These are phyloP conservation scores for Bombylius discolor DNA, from an alignment of 2,888 invertebrate species.

Conservation along the genomic window DNA sequence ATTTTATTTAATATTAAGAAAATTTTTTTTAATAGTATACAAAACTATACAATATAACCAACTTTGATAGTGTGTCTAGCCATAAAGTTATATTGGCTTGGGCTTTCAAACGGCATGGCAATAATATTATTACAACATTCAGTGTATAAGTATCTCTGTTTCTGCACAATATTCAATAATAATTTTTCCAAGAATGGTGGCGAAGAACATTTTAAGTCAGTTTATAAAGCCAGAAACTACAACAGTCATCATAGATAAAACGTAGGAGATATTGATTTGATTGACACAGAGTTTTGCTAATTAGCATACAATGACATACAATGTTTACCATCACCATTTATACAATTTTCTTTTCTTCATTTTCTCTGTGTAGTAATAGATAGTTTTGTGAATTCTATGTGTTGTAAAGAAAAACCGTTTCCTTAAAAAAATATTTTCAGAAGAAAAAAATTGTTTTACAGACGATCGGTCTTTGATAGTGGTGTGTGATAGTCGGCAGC, in stretches of 20 bases:
- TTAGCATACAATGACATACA: conserved; percentile 13
- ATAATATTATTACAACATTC: neutral
- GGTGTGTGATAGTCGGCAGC: too few species aligned
- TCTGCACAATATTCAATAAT: neutral
- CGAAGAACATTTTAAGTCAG: neutral
- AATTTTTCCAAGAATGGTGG: conserved; percentile 6
- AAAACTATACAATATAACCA: neutral
- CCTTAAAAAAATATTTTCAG: too few species aligned
- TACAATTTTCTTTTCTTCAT: too few species aligned
- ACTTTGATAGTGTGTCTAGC: neutral
- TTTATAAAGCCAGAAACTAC: conserved; percentile 2
- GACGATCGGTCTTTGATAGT: too few species aligned
- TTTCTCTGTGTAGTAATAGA: too few species aligned
- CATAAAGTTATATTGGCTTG: neutral
- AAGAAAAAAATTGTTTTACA: too few species aligned
- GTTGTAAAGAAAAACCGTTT: too few species aligned
- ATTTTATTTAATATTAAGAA: too few species aligned
- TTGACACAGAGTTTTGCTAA: conserved; percentile 11
- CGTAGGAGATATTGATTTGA: conserved; percentile 6
- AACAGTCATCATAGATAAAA: neutral
- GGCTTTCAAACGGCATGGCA: neutral
- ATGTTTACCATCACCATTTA: conserved; percentile 1
- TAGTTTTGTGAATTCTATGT: too few species aligned
- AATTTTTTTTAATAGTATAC: neutral
- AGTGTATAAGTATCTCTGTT: neutral